Percentiles rank a stretch among this genome's conserved stretches.
These are phyloP conservation scores for Eulemur rufifrons DNA, from an alignment of 2,113 vertebrate species.

Conservation along the genomic window DNA sequence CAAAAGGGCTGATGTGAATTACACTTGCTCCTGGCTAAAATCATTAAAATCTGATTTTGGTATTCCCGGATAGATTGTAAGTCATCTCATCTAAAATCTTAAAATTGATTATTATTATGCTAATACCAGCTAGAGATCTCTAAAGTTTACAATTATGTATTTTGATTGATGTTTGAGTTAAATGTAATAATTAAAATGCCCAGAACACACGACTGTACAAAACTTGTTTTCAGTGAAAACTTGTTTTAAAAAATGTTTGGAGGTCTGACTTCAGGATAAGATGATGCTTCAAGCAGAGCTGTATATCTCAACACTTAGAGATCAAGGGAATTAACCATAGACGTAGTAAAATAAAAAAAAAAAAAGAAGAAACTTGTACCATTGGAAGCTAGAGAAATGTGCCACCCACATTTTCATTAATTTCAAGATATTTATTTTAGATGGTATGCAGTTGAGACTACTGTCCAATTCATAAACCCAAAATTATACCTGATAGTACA, in stretches of 20 bases:
- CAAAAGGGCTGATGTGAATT: not conserved
- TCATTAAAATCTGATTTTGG: not conserved
- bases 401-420: not conserved
- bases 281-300: not conserved
- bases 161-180: not conserved
- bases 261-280: not conserved
- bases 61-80: not conserved
- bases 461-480: not conserved
- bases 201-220: not conserved
- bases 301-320: not conserved
- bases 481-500: not conserved
- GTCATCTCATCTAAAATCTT: not conserved
- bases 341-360: not conserved
- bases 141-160: not conserved
- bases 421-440: not conserved
- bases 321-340: not conserved
- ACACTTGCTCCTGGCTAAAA: not conserved
- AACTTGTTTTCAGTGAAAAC: not conserved
- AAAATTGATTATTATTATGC: not conserved
- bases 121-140: not conserved
- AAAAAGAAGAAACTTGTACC: not conserved
- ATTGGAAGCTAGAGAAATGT: not conserved
- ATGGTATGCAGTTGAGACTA: not conserved
- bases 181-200: not conserved
- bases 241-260: not conserved